Conservation (phyloP, 2,797 vertebrate species). For the Brachymystax lenok region DNA sequence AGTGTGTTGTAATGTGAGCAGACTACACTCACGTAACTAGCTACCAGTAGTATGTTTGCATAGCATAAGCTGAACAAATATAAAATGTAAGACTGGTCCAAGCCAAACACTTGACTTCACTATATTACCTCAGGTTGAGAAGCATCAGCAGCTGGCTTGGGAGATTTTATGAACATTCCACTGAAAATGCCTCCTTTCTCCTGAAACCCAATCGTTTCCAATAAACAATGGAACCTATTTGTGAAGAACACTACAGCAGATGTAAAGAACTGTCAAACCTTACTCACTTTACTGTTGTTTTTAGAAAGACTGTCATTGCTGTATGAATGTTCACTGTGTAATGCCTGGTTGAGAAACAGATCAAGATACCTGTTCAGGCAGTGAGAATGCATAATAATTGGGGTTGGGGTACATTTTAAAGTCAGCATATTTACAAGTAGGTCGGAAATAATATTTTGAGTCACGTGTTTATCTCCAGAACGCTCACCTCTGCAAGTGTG, state of each 20-base stretch:
- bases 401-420: background rate
- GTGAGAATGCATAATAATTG: background rate
- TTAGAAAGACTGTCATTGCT: conserved; percentile 33
- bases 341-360: conserved; percentile 43
- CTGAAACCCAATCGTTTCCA: conserved; percentile 35
- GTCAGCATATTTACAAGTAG: background rate
- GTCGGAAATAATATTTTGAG: background rate
- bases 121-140: conserved; percentile 38
- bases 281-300: conserved; percentile 1
- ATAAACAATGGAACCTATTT: too few relatives aligned
- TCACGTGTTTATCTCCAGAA: background rate
- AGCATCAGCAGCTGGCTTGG: conserved; percentile 39
- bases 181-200: conserved; percentile 56
- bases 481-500: conserved; percentile 15
- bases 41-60: conserved; percentile 17
- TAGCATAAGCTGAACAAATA: too few relatives aligned
- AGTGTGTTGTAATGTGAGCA: background rate
- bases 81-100: too few relatives aligned
- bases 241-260: background rate
- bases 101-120: too few relatives aligned
- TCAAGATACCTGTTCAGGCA: background rate
- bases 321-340: conserved; percentile 24
- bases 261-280: background rate
- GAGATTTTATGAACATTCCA: conserved; percentile 57
- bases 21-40: background rate